phyloP scores from a whole-genome alignment of 2,113 vertebrate genomes.

The Oostethus manadensis region DNA sequence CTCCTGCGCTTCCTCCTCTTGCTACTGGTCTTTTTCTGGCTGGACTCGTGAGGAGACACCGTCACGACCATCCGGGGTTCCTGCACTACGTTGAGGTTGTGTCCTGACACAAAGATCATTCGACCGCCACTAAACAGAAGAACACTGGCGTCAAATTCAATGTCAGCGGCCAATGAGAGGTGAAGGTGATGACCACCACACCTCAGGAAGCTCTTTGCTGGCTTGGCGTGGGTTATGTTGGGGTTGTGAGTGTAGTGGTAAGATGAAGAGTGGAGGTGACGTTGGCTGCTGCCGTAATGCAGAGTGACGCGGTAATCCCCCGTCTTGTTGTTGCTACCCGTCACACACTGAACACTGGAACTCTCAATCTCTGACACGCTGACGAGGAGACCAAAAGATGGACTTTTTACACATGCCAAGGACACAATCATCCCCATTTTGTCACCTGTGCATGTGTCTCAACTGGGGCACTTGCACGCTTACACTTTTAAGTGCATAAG shows the following conservation, averaged over 20 bases:
- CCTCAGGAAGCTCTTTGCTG: constrained; percentile 88
- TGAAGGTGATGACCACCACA: constrained; percentile 36
- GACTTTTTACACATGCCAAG: too few species aligned
- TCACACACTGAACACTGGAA: constrained; percentile 79
- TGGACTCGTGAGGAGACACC: constrained; percentile 47
- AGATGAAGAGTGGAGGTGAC: constrained; percentile 67
- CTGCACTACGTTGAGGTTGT: constrained; percentile 92
- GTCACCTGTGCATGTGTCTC: not conserved
- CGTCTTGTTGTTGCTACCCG: constrained; percentile 73
- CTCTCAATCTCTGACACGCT: constrained; percentile 77
- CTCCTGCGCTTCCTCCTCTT: constrained; percentile 35
- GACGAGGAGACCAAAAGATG: constrained; percentile 1
- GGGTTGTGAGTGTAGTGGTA: constrained; percentile 87
- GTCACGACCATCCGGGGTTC: constrained; percentile 85
- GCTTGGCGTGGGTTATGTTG: constrained; percentile 81
- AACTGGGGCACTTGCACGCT: too few species aligned
- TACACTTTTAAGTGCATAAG: too few species aligned
- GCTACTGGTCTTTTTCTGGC: constrained; percentile 40
- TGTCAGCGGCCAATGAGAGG: not conserved
- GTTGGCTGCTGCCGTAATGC: constrained; percentile 77
- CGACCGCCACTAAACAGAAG: constrained; percentile 80
- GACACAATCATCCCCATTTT: not conserved
- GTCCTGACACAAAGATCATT: constrained; percentile 78
- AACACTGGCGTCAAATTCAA: not conserved
- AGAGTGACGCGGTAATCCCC: constrained; percentile 76